A percentile compares a stretch with the other conserved stretches of the same genome.
Evolutionary conservation across 1,140 invertebrate species (phyloP).

Genomic region (Atta cephalotes): DNA sequence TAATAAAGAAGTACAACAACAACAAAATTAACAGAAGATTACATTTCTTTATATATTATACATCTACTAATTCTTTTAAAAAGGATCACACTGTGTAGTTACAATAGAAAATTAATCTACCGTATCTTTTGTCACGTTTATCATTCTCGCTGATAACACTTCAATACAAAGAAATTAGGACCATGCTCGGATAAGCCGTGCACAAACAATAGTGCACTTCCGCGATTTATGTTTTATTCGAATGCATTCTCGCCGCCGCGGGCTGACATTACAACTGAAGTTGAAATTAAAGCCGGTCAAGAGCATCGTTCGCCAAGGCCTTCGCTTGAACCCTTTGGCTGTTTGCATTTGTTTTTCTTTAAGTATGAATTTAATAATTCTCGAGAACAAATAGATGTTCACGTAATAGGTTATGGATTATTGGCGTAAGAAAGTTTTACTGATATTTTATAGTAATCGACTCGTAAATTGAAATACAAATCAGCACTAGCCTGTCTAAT

Average conservation of each 20-base stretch:
- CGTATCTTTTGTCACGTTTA: conserved; percentile 46
- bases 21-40: not conserved
- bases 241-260: conserved; percentile 27
- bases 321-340: conserved; percentile 20
- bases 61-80: not conserved
- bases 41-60: not conserved
- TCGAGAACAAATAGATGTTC: conserved; percentile 31
- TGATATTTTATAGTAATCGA: not conserved
- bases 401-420: conserved; percentile 15
- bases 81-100: not conserved
- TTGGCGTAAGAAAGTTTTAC: conserved; percentile 10
- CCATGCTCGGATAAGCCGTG: conserved; percentile 13
- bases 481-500: not conserved
- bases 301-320: conserved; percentile 26
- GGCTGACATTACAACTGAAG: conserved; percentile 34
- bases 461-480: conserved; percentile 29
- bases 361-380: conserved; percentile 39
- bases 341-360: conserved; percentile 11
- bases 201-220: conserved; percentile 46
- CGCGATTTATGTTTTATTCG: conserved; percentile 49
- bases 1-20: no score
- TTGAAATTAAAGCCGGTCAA: conserved; percentile 49
- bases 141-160: conserved; percentile 21
- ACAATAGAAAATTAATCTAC: conserved; percentile 15
- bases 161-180: conserved; percentile 14